A percentile compares a stretch with the other conserved stretches of the same genome.
phyloP scores from a whole-genome alignment of 30 jellyfish, hydroid and myxozoan genomes.

The Turritopsis dohrnii region DNA sequence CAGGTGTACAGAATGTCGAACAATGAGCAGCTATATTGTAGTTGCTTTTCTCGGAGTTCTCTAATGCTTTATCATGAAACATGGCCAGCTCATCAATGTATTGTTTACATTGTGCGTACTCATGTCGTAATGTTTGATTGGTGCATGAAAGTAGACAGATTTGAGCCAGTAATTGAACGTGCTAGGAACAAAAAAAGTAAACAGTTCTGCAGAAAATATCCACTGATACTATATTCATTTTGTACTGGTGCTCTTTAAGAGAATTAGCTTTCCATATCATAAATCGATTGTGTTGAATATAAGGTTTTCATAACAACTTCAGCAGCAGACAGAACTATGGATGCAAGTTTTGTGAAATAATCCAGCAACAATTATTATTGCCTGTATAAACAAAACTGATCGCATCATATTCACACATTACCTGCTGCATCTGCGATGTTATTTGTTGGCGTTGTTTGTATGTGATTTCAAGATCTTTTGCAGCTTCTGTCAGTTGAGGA shows the following conservation, averaged over 20 bases:
- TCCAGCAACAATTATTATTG: no score
- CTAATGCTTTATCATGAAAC: conserved; percentile 48
- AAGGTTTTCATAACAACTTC: no score
- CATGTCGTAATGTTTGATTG: conserved; percentile 44
- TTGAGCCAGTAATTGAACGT: conserved; percentile 78
- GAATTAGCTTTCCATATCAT: no score
- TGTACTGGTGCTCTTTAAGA: no score
- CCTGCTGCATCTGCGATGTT: conserved; percentile 84
- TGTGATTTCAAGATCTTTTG: conserved; percentile 28
- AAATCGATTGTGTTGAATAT: no score
- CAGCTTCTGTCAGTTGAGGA: conserved; percentile 4
- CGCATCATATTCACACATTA: not conserved
- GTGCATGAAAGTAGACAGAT: conserved; percentile 52
- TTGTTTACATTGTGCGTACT: conserved; percentile 47
- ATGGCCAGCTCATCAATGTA: conserved; percentile 53
- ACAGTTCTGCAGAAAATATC: not conserved
- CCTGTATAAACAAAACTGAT: no score
- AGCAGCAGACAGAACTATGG: no score
- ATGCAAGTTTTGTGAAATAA: no score
- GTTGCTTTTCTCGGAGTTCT: conserved; percentile 21
- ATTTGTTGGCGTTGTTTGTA: conserved; percentile 45
- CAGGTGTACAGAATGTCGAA: conserved; percentile 52
- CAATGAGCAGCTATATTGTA: not conserved
- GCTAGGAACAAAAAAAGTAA: conserved; percentile 41
- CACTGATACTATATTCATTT: no score